These are phyloP conservation scores for Meloidogyne hapla DNA, from an alignment of 1,140 invertebrate species.

Conservation along the genomic window DNA sequence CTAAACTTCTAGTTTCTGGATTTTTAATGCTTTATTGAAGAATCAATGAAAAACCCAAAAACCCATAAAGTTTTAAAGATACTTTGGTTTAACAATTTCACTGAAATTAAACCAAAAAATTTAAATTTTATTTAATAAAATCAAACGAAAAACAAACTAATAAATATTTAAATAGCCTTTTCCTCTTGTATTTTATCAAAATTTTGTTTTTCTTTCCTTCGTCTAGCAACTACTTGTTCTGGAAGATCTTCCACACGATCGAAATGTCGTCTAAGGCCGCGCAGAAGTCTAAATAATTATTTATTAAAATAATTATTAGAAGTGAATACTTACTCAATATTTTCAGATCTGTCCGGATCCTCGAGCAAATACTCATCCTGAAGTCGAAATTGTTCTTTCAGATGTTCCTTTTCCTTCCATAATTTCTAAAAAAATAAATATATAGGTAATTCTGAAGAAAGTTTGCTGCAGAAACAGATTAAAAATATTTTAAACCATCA, in stretches of 20 bases:
- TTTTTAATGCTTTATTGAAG: too few relatives aligned
- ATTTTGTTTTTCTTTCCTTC: constrained; percentile 7
- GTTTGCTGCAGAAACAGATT: too few relatives aligned
- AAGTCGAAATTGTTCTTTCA: constrained; percentile 39
- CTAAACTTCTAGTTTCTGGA: not conserved
- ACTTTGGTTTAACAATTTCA: too few relatives aligned
- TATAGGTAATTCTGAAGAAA: too few relatives aligned
- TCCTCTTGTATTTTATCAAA: not conserved
- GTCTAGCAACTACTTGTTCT: constrained; percentile 30
- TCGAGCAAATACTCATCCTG: constrained; percentile 37
- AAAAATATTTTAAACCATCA: too few relatives aligned
- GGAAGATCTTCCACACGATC: constrained; percentile 44
- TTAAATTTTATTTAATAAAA: constrained; percentile 4
- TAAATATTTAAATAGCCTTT: not conserved
- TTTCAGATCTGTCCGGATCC: constrained; percentile 14
- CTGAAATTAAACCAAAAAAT: not conserved
- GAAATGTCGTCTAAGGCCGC: constrained; percentile 30
- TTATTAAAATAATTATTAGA: not conserved
- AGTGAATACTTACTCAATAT: not conserved
- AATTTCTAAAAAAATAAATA: constrained; percentile 29
- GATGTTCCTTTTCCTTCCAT: constrained; percentile 58
- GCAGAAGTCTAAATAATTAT: constrained; percentile 22
- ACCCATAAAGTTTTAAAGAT: too few relatives aligned
- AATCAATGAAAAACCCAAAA: too few relatives aligned
- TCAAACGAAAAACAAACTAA: not conserved